A percentile compares a stretch with the other conserved stretches of the same genome.
phyloP scores from a whole-genome alignment of 2,888 invertebrate genomes.

The Aquatica leii region DNA sequence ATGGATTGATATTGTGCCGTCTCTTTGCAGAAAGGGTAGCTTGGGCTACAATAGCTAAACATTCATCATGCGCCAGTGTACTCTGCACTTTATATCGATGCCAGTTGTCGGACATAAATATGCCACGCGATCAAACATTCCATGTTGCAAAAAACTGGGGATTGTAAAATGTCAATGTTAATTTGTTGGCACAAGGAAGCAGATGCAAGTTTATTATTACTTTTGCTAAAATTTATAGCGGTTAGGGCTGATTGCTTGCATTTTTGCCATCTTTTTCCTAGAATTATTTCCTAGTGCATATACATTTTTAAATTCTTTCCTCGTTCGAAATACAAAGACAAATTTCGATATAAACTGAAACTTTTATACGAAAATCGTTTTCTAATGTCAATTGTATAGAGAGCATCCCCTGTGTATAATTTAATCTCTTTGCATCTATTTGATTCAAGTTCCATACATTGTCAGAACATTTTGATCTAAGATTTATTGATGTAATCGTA shows the following conservation, averaged over 20 bases:
- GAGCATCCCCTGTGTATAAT: no score
- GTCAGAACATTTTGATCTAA: no score
- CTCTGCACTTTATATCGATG: constrained; percentile 53
- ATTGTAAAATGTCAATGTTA: constrained; percentile 59
- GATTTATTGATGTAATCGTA: no score
- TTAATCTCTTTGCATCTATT: no score
- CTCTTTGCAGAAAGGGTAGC: constrained; percentile 56
- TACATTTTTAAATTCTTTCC: neutral
- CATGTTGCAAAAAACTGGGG: constrained; percentile 53
- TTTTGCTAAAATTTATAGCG: constrained; percentile 30
- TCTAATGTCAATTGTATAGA: no score
- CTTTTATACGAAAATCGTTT: no score
- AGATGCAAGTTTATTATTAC: constrained; percentile 55
- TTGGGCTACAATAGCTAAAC: constrained; percentile 54
- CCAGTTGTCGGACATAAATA: constrained; percentile 60
- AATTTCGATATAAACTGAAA: no score
- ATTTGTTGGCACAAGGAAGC: constrained; percentile 58
- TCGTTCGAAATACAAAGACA: neutral
- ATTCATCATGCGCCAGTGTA: constrained; percentile 53
- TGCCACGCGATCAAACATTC: constrained; percentile 54
- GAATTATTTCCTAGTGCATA: neutral
- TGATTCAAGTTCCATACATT: no score
- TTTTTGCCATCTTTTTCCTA: neutral
- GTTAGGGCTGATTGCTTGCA: constrained; percentile 19
- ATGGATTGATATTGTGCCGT: constrained; percentile 60